Evolutionary conservation across 2,888 invertebrate genomes (phyloP).

Genomic region (Drosophila fungiperda): DNA sequence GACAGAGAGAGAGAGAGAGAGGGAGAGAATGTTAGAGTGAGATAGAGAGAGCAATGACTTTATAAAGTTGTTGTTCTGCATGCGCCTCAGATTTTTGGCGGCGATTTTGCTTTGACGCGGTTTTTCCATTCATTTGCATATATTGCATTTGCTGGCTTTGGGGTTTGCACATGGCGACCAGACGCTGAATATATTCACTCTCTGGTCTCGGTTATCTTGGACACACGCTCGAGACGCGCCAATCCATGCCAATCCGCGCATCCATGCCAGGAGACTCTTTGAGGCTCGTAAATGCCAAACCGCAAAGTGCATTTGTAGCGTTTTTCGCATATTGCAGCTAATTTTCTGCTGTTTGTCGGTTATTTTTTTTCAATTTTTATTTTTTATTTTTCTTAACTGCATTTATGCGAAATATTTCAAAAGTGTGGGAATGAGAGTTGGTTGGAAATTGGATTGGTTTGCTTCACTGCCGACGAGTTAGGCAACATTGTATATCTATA

Average conservation of each 20-base stretch:
- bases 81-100: conserved; percentile 63
- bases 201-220: conserved; percentile 47
- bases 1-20: background rate
- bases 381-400: conserved; percentile 34
- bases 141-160: conserved; percentile 56
- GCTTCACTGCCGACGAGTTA: conserved; percentile 39
- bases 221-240: conserved; percentile 68
- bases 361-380: conserved; percentile 36
- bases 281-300: conserved; percentile 74
- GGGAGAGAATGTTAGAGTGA: background rate
- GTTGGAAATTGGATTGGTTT: conserved; percentile 42
- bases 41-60: conserved; percentile 18
- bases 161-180: conserved; percentile 60
- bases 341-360: conserved; percentile 76
- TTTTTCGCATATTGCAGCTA: conserved; percentile 81
- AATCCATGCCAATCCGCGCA: conserved; percentile 29
- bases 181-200: conserved; percentile 40
- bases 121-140: conserved; percentile 79
- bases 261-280: conserved; percentile 55
- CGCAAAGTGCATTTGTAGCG: conserved; percentile 76
- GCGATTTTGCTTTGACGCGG: conserved; percentile 79
- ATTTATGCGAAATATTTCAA: conserved; percentile 74
- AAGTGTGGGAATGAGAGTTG: conserved; percentile 73
- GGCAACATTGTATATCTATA: conserved; percentile 31
- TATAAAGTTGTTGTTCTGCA: conserved; percentile 63